Conservation (phyloP, 2,113 vertebrate species). For the Anser brachyrhynchus region DNA sequence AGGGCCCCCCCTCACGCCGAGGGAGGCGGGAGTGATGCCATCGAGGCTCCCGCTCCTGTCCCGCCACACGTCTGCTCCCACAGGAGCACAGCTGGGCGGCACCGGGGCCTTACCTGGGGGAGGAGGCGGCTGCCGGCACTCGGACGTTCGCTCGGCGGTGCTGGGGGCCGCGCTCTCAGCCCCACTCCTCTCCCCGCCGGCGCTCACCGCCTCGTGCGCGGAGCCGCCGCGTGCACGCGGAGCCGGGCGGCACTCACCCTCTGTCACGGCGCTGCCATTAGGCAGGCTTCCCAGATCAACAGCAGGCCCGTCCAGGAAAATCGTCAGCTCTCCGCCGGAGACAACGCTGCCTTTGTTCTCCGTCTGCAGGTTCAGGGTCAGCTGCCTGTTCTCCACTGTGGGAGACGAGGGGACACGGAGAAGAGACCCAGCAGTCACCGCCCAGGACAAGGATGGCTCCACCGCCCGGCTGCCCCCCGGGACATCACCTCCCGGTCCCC, state of each 20-base stretch:
- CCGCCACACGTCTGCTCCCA: accelerated
- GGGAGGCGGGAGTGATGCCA: not conserved
- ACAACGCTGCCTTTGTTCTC: conserved; percentile 96
- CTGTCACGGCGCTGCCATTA: conserved; percentile 84
- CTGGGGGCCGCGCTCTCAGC: not conserved
- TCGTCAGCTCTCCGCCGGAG: conserved; percentile 90
- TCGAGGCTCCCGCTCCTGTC: not conserved
- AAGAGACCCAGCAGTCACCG: not conserved
- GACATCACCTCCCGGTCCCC: accelerated
- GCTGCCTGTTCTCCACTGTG: conserved; percentile 95
- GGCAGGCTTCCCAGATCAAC: conserved; percentile 91
- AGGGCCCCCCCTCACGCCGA: not conserved
- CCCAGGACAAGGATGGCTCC: not conserved
- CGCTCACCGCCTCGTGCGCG: not conserved
- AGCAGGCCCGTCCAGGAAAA: conserved; percentile 93
- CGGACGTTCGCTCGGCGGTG: conserved; percentile 30
- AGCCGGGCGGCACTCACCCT: conserved; percentile 85
- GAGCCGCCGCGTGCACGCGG: not conserved
- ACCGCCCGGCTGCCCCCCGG: accelerated
- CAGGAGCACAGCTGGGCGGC: accelerated
- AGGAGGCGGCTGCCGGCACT: not conserved
- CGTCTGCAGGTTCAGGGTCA: conserved; percentile 92
- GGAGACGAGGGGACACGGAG: not conserved
- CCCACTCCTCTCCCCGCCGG: not conserved
- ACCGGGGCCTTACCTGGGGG: not conserved